phyloP scores from a whole-genome alignment of 2,113 vertebrate species.

The Ariopsis seemanni region DNA sequence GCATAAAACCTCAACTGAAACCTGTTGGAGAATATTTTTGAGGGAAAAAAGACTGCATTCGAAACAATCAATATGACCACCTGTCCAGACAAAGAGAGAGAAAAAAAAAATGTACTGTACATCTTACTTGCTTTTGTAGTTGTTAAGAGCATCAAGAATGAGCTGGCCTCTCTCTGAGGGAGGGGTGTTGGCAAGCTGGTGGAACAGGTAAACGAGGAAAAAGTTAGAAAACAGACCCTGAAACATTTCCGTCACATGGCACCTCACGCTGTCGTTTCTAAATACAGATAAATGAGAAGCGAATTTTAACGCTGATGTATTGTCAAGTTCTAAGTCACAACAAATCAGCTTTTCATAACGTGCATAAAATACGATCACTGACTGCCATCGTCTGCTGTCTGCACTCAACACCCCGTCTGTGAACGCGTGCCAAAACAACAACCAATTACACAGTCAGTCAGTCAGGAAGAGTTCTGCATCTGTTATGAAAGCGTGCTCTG shows the following conservation, averaged over 20 bases:
- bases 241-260: conserved; percentile 17
- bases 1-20: not conserved
- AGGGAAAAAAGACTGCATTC: not conserved
- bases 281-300: conserved; percentile 37
- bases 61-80: not conserved
- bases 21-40: not conserved
- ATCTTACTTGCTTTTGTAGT: conserved; percentile 95
- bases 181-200: conserved; percentile 84
- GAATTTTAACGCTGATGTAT: conserved; percentile 21
- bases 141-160: conserved; percentile 90
- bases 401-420: not conserved
- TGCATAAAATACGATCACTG: conserved; percentile 20
- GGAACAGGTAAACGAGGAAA: not conserved
- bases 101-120: too few species aligned
- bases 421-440: not conserved
- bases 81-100: not conserved
- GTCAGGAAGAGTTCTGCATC: not conserved
- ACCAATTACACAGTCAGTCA: conserved; percentile 4
- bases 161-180: conserved; percentile 80
- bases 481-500: not conserved
- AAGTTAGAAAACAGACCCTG: not conserved
- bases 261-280: conserved; percentile 26
- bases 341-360: not conserved
- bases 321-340: conserved; percentile 53
- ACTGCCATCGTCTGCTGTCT: not conserved